phyloP scores from a whole-genome alignment of 2,888 invertebrate genomes.

The Ennomos erosarius region DNA sequence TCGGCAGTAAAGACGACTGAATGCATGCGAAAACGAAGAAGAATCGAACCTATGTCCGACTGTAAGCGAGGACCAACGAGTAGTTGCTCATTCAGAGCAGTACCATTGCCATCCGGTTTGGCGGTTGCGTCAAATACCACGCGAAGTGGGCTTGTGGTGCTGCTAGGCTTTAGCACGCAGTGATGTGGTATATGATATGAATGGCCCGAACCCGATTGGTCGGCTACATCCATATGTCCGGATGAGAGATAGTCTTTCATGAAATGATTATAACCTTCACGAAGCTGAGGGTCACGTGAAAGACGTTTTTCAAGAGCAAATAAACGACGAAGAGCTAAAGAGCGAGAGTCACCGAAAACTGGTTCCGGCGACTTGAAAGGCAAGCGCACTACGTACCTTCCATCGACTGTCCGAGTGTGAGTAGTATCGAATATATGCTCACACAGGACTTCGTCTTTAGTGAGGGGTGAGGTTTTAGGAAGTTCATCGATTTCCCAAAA shows the following conservation, averaged over 20 bases:
- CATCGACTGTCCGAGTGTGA: not conserved
- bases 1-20: not conserved
- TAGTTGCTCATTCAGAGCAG: no score
- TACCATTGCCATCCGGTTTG: no score
- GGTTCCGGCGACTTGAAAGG: slow-evolving; percentile 2
- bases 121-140: no score
- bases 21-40: not conserved
- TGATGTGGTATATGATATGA: no score
- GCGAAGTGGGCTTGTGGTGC: no score
- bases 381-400: not conserved
- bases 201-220: no score
- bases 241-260: not conserved
- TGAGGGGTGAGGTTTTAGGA: not conserved
- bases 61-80: not conserved
- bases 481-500: slow-evolving; percentile 10
- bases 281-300: not conserved
- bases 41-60: not conserved
- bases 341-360: slow-evolving; percentile 1
- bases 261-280: not conserved
- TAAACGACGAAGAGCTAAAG: not conserved
- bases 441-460: no score
- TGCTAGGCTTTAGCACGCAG: no score
- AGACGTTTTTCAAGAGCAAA: no score
- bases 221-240: no score
- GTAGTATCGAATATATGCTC: not conserved